Evolutionary conservation across 2,113 vertebrate genomes (phyloP), one percentile per base, ranked within the genome.

Genomic region (Crotophaga sulcirostris): DNA sequence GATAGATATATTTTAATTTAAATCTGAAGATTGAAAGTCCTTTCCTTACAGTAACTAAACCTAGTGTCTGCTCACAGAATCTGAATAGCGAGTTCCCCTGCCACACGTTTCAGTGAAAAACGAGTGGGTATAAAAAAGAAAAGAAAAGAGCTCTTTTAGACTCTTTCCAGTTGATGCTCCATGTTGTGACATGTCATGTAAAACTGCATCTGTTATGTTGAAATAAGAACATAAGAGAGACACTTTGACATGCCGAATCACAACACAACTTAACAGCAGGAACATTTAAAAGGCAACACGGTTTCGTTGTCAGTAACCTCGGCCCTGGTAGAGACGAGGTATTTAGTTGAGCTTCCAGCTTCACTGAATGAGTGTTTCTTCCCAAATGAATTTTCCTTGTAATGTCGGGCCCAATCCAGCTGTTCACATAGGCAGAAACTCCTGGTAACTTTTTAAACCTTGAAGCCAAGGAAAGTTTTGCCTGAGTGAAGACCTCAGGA

Each of bases 141-240:
- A 55, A 29, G 28, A 63, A 69, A 52, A 72, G 52, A 51, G 15
- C 67, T 18, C 44, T 82, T 83, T 64, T 17, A 82, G 84, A 54
- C 31, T 94, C 51, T 70, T 94, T 70, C 77, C 79, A 96, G 80
- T 91, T 95, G 70, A 93, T 97, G 75, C 80, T 93, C 60, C 52
- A 18, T 94, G 75, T 96, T 94, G 62, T 96, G 84, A 97, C 81
- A 85, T 64, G 89, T 66, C 87, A 31, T 94, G 89, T 93, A 89
- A 91, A 94, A 31, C 87, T 94, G 69, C 96, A 94, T 94, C 97
- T 97, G 97, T 92, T 62, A 64, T 2, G 42, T 42, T 78, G 86
- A 89, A 79, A 84, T 11, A 28, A 47, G 81, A 94, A 51, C 42
- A 59, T 4, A 5, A 81, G 67, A 81, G 60, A 60, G 92, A 78